Evolutionary conservation across 2,888 invertebrate species (phyloP), one percentile per base, ranked within the genome.

Genomic region (Coelopa pilipes): DNA sequence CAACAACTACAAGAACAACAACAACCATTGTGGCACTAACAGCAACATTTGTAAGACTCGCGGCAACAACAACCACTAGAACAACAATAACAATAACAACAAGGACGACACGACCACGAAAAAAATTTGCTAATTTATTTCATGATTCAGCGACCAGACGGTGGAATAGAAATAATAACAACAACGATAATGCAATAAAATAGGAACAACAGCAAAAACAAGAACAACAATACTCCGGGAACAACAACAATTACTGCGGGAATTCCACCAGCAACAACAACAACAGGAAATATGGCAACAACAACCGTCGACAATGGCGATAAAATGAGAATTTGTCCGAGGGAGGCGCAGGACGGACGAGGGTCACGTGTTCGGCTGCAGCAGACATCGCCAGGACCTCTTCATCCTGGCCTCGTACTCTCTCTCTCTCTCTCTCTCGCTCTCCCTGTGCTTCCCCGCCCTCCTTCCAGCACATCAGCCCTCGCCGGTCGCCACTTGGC

Each of bases 71-170:
- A 11, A 24, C 21, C 34, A 34, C 13, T n/a, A n/a, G n/a, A 17
- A 17, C 49, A 53, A n/a, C 4, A n/a, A n/a, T 2, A n/a, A 53
- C 53, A 53, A 53, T 11, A 53, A n/a, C 53, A 53, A n/a, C 15
- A 65, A 55, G 21, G 55, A 17, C 53, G 50, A 47, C 72, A 66
- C 17, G 13, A 50, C 34, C 59, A 21, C 34, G 68, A 10, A n/a
- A 50, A 57, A 34, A 68, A 69, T 55, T 50, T 66, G 50, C 50
- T 66, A 66, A 66, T 66, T 66, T 66, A 66, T 66, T 49, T 50
- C 50, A 13, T 49, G 66, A 53, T 66, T 24, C 66, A 9, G 21
- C 24, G 66, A 50, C 66, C 24, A 66, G 66, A 66, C 66, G 13
- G 21, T 49, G 49, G 15, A 66, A 66, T 49, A 66, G 50, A 13